Base-by-base conservation (phyloP, 2,888 invertebrate genomes). In the Acronicta leporina region DNA sequence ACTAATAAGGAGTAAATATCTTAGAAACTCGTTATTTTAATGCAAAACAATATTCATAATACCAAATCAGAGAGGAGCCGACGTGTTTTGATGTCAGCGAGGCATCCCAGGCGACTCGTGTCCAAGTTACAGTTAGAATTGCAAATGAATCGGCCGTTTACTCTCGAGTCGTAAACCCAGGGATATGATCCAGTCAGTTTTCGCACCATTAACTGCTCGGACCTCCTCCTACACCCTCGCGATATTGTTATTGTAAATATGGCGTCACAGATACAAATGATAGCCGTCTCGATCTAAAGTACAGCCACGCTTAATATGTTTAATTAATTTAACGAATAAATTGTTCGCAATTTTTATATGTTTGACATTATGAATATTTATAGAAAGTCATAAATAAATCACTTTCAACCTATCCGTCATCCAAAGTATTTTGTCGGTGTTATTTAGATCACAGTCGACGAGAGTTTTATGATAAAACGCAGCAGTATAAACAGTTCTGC, bases 101-200 rank as follows among this genome's bases (percentile, higher is more conserved):
- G 59, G 63, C 72, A 70, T 53, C 53, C 69, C 68, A 76, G 82
- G 79, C 83, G 84, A 83, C 82, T 85, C 84, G 84, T 84, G 80
- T 80, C 86, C 85, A 87, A 89, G 84, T 87, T 88, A 84, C 84
- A 89, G 89, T 93, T 94, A 91, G 94, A 93, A 94, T 94, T 94
- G 94, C 94, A 94, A 94, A 94, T 94, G 94, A 94, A 94, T 92
- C 92, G 92, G 89, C 90, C 91, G 88, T 93, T 94, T 92, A 89
- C 92, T 90, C 85, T 82, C 87, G 88, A 83, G 89, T 92, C 94
- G 93, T 94, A 94, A 94, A 94, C 83, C 79, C 86, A 80, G 90
- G 92, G 91, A 94, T 94, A 94, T 93, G 94, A 93, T 93, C 92
- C 93, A 91, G 94, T 92, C 92, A 92, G 90, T 94, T 93, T 91